Conservation (phyloP, 2,113 vertebrate species). For the Eulemur macaco region DNA sequence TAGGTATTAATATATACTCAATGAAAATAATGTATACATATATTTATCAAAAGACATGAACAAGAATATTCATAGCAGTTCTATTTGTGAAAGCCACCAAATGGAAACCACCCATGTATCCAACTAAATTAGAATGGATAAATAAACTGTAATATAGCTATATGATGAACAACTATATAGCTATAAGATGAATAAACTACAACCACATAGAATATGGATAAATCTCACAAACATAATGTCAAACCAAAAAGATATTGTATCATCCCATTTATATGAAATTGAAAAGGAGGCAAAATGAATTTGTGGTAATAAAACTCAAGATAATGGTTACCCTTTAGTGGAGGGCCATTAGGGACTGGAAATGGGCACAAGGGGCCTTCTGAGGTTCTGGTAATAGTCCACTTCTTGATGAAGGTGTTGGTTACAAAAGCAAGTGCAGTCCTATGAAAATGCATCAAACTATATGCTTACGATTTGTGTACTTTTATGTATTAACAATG, state of each 20-base stretch:
- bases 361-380: background rate
- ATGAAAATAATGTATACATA: background rate
- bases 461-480: background rate
- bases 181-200: background rate
- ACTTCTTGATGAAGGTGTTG: background rate
- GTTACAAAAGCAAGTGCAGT: background rate
- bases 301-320: background rate
- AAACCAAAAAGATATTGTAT: background rate
- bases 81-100: background rate
- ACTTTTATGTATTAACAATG: background rate
- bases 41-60: background rate
- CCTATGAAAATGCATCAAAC: background rate
- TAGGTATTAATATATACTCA: background rate
- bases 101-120: background rate
- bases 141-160: background rate
- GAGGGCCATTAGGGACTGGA: background rate
- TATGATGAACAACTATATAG: background rate
- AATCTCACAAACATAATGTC: background rate
- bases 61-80: conserved; percentile 12
- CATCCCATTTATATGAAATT: background rate
- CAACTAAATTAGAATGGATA: conserved; percentile 38
- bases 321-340: background rate
- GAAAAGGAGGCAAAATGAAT: background rate
- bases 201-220: background rate
- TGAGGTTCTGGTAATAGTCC: background rate